A percentile compares a stretch with the other conserved stretches of the same genome.
phyloP scores from a whole-genome alignment of 2,888 invertebrate species.

The Operophtera brumata region DNA sequence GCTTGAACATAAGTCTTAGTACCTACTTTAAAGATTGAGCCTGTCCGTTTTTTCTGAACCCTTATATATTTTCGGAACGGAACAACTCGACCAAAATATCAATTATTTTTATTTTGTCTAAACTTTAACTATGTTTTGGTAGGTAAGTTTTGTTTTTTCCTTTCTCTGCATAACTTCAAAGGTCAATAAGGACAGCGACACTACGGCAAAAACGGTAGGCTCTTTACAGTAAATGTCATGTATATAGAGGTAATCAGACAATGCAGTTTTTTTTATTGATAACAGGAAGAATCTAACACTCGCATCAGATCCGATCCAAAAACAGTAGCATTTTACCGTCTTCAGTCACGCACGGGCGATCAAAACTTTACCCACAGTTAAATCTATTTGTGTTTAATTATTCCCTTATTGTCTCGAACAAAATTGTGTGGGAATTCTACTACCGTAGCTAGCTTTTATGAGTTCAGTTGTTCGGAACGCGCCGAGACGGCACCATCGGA shows the following conservation, averaged over 20 bases:
- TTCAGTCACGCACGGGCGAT: constrained; percentile 35
- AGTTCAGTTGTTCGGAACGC: constrained; percentile 25
- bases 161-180: background rate
- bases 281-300: background rate
- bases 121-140: background rate
- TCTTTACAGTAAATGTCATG: background rate
- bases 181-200: background rate
- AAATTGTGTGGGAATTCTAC: constrained; percentile 40
- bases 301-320: constrained; percentile 7
- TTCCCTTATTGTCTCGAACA: constrained; percentile 38
- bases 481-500: constrained; percentile 11
- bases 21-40: background rate
- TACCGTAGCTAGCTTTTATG: constrained; percentile 7
- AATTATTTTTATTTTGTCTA: too few species aligned
- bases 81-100: background rate
- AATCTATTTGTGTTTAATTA: constrained; percentile 44
- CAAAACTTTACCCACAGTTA: constrained; percentile 37
- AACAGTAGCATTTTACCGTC: constrained; percentile 16
- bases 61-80: background rate
- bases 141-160: background rate
- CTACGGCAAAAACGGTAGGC: background rate
- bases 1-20: background rate
- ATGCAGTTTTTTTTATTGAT: background rate
- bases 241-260: background rate
- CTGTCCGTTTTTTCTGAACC: background rate